Conservation (phyloP, 2,113 vertebrate genomes). For the Cairina moschata region DNA sequence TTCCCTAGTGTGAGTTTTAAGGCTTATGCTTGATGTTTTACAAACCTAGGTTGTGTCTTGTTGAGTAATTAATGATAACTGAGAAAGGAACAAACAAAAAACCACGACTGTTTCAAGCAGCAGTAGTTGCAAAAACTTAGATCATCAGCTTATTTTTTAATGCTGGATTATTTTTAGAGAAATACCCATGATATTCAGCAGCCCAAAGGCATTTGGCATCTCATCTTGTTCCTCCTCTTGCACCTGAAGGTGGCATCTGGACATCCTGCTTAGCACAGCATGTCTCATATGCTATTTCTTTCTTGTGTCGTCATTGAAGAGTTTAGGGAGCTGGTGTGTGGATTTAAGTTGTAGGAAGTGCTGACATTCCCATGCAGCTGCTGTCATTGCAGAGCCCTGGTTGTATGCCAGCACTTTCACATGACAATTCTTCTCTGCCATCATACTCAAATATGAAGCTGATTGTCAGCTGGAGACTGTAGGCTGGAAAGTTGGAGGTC, state of each 20-base stretch:
- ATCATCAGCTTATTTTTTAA: neutral
- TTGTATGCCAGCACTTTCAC: constrained; percentile 26
- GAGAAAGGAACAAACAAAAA: neutral
- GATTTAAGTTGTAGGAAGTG: constrained; percentile 64
- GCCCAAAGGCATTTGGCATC: constrained; percentile 24
- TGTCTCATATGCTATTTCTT: constrained; percentile 51
- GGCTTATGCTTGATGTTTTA: neutral
- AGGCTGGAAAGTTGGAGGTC: neutral
- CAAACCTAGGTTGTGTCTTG: neutral
- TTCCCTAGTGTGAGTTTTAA: neutral
- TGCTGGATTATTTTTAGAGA: constrained; percentile 37
- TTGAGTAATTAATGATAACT: neutral
- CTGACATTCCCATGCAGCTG: constrained; percentile 54
- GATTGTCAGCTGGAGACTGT: neutral
- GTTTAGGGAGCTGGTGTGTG: constrained; percentile 31
- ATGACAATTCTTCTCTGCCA: constrained; percentile 12
- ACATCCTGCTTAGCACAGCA: constrained; percentile 42
- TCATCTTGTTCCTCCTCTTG: neutral
- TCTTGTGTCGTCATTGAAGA: constrained; percentile 23
- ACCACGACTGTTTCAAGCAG: neutral
- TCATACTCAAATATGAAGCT: constrained; percentile 14
- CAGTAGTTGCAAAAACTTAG: neutral
- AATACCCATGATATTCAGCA: neutral
- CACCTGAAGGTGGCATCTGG: constrained; percentile 61
- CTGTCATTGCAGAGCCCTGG: constrained; percentile 7